phyloP scores from a whole-genome alignment of 2,888 invertebrate species.

The Andrena minutula region DNA sequence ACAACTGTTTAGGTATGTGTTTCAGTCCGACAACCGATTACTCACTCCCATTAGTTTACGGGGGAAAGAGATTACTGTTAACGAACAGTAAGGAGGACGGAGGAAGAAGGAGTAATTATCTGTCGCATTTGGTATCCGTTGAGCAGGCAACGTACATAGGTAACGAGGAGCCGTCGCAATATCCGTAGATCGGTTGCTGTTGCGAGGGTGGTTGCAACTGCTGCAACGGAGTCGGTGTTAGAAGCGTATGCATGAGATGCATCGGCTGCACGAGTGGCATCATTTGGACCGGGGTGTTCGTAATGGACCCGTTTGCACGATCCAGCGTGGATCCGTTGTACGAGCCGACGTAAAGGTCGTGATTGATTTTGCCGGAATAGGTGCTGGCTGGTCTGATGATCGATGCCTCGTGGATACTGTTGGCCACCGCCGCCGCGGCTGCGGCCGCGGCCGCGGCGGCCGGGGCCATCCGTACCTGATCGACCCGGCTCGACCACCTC shows the following conservation, averaged over 20 bases:
- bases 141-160: slow-evolving; percentile 81
- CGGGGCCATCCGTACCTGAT: slow-evolving; percentile 76
- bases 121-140: slow-evolving; percentile 81
- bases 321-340: slow-evolving; percentile 81
- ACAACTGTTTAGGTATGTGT: too few relatives aligned
- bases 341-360: slow-evolving; percentile 80
- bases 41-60: too few relatives aligned
- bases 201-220: slow-evolving; percentile 67
- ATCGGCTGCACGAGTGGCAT: slow-evolving; percentile 82
- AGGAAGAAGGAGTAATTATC: slow-evolving; percentile 69
- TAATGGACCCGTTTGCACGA: slow-evolving; percentile 73
- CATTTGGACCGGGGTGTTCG: slow-evolving; percentile 80
- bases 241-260: slow-evolving; percentile 78
- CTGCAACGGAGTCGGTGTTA: slow-evolving; percentile 62
- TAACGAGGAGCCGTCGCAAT: slow-evolving; percentile 79
- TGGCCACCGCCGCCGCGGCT: slow-evolving; percentile 69
- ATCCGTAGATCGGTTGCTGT: slow-evolving; percentile 81
- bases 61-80: too few relatives aligned
- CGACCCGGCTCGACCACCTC: slow-evolving; percentile 87
- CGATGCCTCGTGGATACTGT: slow-evolving; percentile 81
- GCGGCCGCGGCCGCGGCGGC: slow-evolving; percentile 61
- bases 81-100: background rate
- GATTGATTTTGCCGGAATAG: slow-evolving; percentile 81
- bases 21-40: too few relatives aligned
- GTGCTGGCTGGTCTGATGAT: slow-evolving; percentile 81